Base-by-base conservation (phyloP, 2,113 vertebrate species). In the Pseudorectes ferrugineus region DNA sequence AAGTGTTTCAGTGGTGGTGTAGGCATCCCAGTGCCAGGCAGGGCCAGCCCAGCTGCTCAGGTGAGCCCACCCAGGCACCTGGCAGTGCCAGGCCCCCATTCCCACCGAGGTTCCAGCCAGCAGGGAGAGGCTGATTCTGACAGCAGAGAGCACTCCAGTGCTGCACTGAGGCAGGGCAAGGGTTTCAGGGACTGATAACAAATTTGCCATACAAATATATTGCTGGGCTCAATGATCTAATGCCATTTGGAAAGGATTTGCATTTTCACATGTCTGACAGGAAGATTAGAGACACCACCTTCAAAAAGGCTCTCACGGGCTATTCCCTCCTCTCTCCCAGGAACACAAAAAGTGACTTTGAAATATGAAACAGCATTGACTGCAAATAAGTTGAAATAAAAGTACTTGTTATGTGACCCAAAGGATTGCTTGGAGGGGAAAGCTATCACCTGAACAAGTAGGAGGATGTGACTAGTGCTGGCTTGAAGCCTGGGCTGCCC, bases 81-180 rank as follows among this genome's bases (percentile, higher is more conserved):
- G 3, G 28, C 51, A 67, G 23, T 3, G 4, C 33, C 48, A 54
- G 29, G 6, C 2, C 12, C 43, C 58, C 1, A 0, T 25, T 29
- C 28, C 36, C 46, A 48, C 1, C 0, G 0, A 26, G 12, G 19
- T 6, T 82, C 36, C 48, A 33, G 48, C 21, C 5, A 1, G 18
- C 0, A 6, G 61, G 38, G 43, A 67, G 31, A 28, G 7, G 28
- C 48, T 2, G 4, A 9, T 52, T n/a, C 2, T 3, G 82, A 10
- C 11, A 61, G 61, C 38, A 73, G 17, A 51, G 55, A 77, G 43
- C 29, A 12, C 33, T 38, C 29, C 66, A 24, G 55, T 10, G 68
- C 55, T 74, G 45, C 45, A 6, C 24, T 21, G 51, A 67, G 65
- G 46, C 57, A 63, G 5, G 24, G 16, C 29, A 36, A 20, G 21